Evolutionary conservation across 2,113 vertebrate species (phyloP), one percentile per base, ranked within the genome.

Genomic region (Neogale vison): DNA sequence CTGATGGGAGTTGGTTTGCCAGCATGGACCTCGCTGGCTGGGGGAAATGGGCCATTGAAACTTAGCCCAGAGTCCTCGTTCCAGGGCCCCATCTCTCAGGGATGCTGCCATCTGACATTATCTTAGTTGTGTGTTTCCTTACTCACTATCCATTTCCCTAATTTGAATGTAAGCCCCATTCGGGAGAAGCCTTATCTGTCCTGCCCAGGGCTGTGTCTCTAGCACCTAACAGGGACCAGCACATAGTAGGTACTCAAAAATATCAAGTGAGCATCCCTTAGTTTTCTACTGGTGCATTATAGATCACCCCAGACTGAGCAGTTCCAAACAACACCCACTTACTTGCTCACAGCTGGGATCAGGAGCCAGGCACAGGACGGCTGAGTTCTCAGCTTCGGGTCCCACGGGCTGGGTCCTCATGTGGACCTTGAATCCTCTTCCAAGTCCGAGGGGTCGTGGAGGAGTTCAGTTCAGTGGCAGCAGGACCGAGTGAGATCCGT

Each of bases 71-170:
- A 10, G 71, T 17, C 61, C 59, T n/a, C 17, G 21, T 21, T n/a
- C 42, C 13, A 12, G 67, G 29, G 42, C n/a, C 67, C 11, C 47
- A 4, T 11, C 69, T 45, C 18, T 42, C 12, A 14, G 59, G 57
- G 57, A 21, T n/a, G 10, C 45, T 36, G 50, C 45, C 24, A 0
- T 2, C 24, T 29, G 10, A 11, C 4, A 4, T 10, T 4, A 29
- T 3, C 82, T 36, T 14, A 20, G 67, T 36, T 20, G 11, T 47
- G 52, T 50, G 45, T 57, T 39, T 39, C 45, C 23, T 67, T 55
- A 80, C 11, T 23, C 15, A 2, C 36, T 2, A 7, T 23, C 65
- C 29, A 4, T 15, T 72, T n/a, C n/a, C 29, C n/a, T 14, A 1
- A 65, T 42, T n/a, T 15, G 26, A 63, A 47, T 8, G 10, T 31